Base-by-base conservation (phyloP, 2,113 vertebrate species). In the Dipodomys merriami region DNA sequence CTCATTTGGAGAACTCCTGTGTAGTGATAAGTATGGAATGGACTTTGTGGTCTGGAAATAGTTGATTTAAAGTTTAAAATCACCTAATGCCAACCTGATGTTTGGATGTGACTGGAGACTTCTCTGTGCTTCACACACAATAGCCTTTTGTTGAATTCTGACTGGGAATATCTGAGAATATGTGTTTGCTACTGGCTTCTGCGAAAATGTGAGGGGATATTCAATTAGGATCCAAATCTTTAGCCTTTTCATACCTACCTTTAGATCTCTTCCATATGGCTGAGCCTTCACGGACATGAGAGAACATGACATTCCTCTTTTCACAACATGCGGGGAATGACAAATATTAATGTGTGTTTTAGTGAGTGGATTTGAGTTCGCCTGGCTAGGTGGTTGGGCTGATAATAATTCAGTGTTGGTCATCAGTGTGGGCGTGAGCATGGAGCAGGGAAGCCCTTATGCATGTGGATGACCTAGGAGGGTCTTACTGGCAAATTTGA, bases 211-310 rank as follows among this genome's bases (percentile, higher is more conserved):
- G 77, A 88, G 95, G 89, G 95, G 95, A 97, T 96, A 97, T 97
- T 95, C 92, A 97, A 94, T 97, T 97, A 95, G 86, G 64, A 93
- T 95, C 94, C 95, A 96, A 74, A 85, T 93, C 93, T 90, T 91
- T 82, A 84, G 94, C 83, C 65, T 83, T 97, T 84, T 93, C 80
- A 68, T 91, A 23, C 81, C 94, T 94, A 91, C 88, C 71, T 81
- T 94, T 78, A 95, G 97, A 97, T 97, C 67, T 74, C 65, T 97
- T 97, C 96, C 98, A 96, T 97, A 96, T 97, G 97, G 93, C 89
- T 92, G 64, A 71, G 25, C 82, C 83, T 96, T 95, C 73, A 93
- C 57, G 64, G 92, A 74, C 78, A 78, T 86, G 93, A 92, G 67
- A 90, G 93, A 96, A 97, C 62, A 25, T 82, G 86, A 96, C 97